A percentile compares a stretch with the other conserved stretches of the same genome.
Conservation (phyloP, 2,113 vertebrate genomes). For the Microtus pennsylvanicus region DNA sequence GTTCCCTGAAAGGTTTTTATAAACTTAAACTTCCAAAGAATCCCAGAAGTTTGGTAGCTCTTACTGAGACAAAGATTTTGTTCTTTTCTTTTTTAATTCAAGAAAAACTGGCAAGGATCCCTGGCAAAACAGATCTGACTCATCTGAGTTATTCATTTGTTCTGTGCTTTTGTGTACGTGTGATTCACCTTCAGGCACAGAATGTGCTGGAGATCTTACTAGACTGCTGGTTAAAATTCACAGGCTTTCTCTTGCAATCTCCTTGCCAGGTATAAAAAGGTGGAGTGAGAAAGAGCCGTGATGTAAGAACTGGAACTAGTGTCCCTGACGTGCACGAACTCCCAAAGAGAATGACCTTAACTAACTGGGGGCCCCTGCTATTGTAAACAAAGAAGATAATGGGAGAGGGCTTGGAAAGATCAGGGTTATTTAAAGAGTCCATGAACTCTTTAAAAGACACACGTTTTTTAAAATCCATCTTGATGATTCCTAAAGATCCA, state of each 20-base stretch:
- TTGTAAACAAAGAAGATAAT: not conserved
- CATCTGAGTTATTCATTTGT: conserved; percentile 34
- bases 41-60: not conserved
- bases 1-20: not conserved
- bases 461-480: not conserved
- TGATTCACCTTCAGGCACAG: conserved; percentile 46
- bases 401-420: not conserved
- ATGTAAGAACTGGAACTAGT: not conserved
- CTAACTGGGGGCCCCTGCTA: not conserved
- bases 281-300: not conserved
- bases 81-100: conserved; percentile 24
- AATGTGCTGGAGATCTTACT: conserved; percentile 26
- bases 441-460: not conserved
- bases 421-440: not conserved
- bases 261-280: not conserved
- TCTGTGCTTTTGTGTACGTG: not conserved
- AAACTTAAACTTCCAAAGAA: not conserved
- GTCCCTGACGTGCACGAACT: not conserved
- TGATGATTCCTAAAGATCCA: not conserved
- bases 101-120: conserved; percentile 22
- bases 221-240: not conserved
- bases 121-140: conserved; percentile 66
- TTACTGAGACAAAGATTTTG: not conserved
- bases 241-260: not conserved
- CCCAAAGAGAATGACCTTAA: not conserved